A percentile compares a stretch with the other conserved stretches of the same genome.
Conservation (phyloP, 1,140 invertebrate genomes). For the Pseudomyrmex gracilis region DNA sequence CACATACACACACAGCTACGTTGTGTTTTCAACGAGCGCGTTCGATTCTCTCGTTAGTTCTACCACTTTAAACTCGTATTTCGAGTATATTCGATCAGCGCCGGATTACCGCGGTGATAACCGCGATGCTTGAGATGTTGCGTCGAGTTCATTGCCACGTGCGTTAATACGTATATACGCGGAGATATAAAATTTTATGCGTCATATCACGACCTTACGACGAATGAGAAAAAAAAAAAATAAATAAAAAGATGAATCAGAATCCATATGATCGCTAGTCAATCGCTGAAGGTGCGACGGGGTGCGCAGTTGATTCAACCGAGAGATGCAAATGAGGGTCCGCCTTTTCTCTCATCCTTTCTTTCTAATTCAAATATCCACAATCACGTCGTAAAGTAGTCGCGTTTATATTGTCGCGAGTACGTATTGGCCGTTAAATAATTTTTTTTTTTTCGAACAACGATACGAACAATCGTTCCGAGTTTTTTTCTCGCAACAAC, state of each 20-base stretch:
- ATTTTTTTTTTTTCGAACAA: not conserved
- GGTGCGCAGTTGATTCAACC: slow-evolving; percentile 7
- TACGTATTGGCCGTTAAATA: not conserved
- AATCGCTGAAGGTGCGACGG: not conserved
- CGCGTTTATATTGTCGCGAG: too few relatives aligned
- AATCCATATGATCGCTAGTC: slow-evolving; percentile 16
- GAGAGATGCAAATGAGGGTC: slow-evolving; percentile 16
- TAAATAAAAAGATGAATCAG: slow-evolving; percentile 5
- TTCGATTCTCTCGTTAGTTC: not conserved
- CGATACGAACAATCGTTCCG: not conserved
- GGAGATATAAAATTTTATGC: slow-evolving; percentile 30
- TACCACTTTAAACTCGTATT: not conserved
- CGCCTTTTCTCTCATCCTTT: not conserved
- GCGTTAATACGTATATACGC: not conserved
- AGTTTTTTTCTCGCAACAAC: not conserved
- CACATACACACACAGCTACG: not conserved
- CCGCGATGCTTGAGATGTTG: slow-evolving; percentile 1
- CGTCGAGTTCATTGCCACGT: slow-evolving; percentile 47
- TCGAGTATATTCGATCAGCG: slow-evolving; percentile 3
- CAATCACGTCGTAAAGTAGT: slow-evolving; percentile 21
- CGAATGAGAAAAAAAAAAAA: not conserved
- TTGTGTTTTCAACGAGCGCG: not conserved
- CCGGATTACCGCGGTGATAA: slow-evolving; percentile 21
- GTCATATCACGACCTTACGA: not conserved
- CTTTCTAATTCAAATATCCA: not conserved